Conservation (phyloP, 2,888 invertebrate species). For the Tetragonisca angustula region DNA sequence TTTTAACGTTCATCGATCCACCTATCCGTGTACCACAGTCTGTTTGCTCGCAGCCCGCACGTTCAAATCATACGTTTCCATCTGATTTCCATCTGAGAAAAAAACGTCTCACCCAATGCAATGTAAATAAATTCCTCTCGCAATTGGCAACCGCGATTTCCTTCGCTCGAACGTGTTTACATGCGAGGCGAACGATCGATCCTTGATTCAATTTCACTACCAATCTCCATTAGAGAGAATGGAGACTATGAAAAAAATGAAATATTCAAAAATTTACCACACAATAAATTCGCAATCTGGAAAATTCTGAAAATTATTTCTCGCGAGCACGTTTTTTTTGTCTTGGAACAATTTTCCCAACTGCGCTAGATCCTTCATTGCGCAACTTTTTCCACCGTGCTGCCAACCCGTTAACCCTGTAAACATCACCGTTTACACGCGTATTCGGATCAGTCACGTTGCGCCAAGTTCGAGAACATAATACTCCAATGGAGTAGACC, state of each 20-base stretch:
- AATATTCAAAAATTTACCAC: too few relatives aligned
- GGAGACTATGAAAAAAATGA: too few relatives aligned
- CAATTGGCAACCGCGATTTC: neutral
- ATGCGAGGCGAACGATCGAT: too few relatives aligned
- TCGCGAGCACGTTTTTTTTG: neutral
- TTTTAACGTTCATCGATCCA: slow-evolving; percentile 34
- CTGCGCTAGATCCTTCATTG: too few relatives aligned
- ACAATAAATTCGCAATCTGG: too few relatives aligned
- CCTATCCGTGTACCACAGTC: slow-evolving; percentile 18
- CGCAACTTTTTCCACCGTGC: neutral
- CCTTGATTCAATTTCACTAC: too few relatives aligned
- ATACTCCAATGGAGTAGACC: slow-evolving; percentile 30
- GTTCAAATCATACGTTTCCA: slow-evolving; percentile 10
- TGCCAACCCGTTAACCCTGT: neutral
- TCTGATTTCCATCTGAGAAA: slow-evolving; percentile 20
- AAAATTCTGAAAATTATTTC: neutral
- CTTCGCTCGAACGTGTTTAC: neutral
- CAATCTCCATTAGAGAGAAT: too few relatives aligned
- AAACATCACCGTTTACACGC: neutral
- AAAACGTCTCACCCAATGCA: neutral
- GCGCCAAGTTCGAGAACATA: slow-evolving; percentile 11
- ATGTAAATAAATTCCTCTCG: neutral
- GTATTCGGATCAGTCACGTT: neutral
- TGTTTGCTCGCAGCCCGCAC: neutral
- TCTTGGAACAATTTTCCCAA: too few relatives aligned